Conservation (phyloP, 2,113 vertebrate genomes). For the Tricholaema leucomelas region DNA sequence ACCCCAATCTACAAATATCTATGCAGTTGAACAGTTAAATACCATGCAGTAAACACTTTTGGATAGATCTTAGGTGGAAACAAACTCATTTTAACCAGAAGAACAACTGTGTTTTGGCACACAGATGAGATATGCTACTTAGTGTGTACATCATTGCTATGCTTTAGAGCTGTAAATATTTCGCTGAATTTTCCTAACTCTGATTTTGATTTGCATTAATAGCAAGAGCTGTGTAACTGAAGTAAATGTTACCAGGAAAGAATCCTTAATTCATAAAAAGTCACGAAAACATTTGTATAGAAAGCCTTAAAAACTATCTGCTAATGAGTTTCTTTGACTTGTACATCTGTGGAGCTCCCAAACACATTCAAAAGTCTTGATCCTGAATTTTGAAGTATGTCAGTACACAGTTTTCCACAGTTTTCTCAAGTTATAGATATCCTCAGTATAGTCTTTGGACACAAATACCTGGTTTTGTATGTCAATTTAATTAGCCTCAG, state of each 20-base stretch:
- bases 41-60: background rate
- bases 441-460: background rate
- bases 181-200: background rate
- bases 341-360: background rate
- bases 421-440: background rate
- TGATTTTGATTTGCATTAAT: background rate
- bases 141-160: background rate
- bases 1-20: background rate
- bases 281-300: background rate
- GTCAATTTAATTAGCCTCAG: background rate
- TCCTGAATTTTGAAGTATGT: background rate
- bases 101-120: background rate
- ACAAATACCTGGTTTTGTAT: background rate
- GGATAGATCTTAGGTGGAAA: background rate
- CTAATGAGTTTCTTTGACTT: background rate
- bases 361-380: background rate
- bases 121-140: background rate
- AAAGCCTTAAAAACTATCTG: background rate
- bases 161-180: background rate
- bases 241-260: background rate
- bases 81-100: background rate
- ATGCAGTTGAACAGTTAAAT: background rate
- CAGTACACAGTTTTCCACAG: rapidly evolving
- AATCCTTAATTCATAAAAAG: background rate
- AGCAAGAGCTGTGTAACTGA: background rate